Percentiles rank a stretch among this genome's conserved stretches.
phyloP scores from a whole-genome alignment of 2,113 vertebrate genomes.

The Psittacus erithacus region DNA sequence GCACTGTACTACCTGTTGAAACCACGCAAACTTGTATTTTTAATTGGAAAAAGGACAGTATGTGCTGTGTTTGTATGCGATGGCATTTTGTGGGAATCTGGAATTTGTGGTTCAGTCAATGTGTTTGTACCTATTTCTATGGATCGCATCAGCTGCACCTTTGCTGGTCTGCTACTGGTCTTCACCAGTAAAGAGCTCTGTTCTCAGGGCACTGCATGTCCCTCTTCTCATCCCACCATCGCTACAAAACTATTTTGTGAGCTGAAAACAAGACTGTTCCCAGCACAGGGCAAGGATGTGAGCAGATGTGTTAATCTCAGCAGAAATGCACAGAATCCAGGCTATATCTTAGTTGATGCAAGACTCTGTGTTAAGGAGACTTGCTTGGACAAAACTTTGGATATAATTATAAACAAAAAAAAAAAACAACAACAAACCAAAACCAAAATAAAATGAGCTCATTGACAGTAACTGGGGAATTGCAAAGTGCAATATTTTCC shows the following conservation, averaged over 20 bases:
- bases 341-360: not conserved
- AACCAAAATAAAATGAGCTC: constrained; percentile 18
- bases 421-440: not conserved
- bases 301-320: not conserved
- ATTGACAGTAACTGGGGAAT: not conserved
- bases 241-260: not conserved
- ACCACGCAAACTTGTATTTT: not conserved
- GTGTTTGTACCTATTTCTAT: not conserved
- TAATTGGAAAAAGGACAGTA: not conserved
- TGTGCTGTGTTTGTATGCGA: not conserved
- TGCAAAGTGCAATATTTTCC: constrained; percentile 50
- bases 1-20: not conserved
- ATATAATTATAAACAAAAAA: not conserved
- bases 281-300: accelerated
- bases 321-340: not conserved
- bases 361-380: not conserved
- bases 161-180: not conserved
- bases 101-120: not conserved
- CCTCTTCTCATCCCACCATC: not conserved
- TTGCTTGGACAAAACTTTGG: not conserved
- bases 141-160: not conserved
- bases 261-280: not conserved
- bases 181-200: not conserved
- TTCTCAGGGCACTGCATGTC: not conserved
- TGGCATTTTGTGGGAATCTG: not conserved